Base-by-base conservation (phyloP, 1,140 invertebrate species). In the Tetramorium parvispinum region DNA sequence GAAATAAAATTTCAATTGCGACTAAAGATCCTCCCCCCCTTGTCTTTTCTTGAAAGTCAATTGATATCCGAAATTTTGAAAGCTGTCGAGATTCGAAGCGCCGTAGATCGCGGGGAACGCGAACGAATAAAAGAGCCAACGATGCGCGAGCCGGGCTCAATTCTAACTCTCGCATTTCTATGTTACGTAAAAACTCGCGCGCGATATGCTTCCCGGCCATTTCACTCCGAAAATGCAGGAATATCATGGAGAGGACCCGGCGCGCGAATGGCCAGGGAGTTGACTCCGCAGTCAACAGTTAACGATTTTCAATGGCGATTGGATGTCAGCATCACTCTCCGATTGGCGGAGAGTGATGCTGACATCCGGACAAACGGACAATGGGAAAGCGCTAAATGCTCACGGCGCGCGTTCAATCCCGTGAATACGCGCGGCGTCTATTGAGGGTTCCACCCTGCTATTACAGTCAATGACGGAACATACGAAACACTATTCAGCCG, bases 381-480 rank as follows among this genome's bases (percentile, higher is more conserved):
- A 91, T 91, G 77, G 89, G 73, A 91, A 88, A 91, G 71, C 89
- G 89, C 77, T 91, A 91, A 91, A 76, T 91, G 89, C 71, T 91
- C 59, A 90, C 89, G 71, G 78, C 55, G 87, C 87, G 87, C 73
- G 81, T 81, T 91, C 87, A 91, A 91, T 86, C 83, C 76, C 59
- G 49, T 88, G 90, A 91, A 87, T 90, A 85, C 86, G 70, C 81
- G 66, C 87, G 89, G 65, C 89, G 86, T 90, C 87, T 88, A 91
- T 91, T 87, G 89, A 89, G 89, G 89, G 87, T 89, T 85, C 90
- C 87, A 91, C 89, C 90, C 90, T 70, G 90, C 89, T 91, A 91
- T 91, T 91, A 91, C 89, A 91, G 90, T 91, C 89, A 91, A 91
- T 91, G 89, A 88, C 73, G 85, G 89, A 91, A 90, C 89, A 91